Percentiles rank a stretch among this genome's conserved stretches.
phyloP scores from a whole-genome alignment of 1,140 invertebrate species.

The Hylaeus anthracinus region DNA sequence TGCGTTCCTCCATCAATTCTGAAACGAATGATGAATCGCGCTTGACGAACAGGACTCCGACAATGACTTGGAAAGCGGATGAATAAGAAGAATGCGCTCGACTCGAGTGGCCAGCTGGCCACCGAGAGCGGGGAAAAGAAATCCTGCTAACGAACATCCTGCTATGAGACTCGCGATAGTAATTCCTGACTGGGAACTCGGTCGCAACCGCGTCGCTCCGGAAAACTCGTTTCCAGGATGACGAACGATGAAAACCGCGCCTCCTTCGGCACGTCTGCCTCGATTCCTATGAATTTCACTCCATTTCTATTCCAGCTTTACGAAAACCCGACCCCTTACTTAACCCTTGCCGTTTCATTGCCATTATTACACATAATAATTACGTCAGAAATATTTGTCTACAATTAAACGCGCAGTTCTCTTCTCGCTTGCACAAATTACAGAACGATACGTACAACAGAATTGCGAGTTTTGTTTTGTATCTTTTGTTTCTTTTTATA shows the following conservation, averaged over 20 bases:
- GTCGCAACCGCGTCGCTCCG: slow-evolving; percentile 36
- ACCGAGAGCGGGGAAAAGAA: slow-evolving; percentile 45
- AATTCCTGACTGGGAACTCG: slow-evolving; percentile 44
- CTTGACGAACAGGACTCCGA: slow-evolving; percentile 32
- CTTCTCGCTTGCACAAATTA: too few relatives aligned
- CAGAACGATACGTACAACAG: too few relatives aligned
- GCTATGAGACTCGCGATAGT: slow-evolving; percentile 47
- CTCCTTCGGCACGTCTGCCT: slow-evolving; percentile 21
- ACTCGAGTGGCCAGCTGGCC: slow-evolving; percentile 53
- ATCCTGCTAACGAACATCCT: slow-evolving; percentile 66
- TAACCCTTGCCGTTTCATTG: too few relatives aligned
- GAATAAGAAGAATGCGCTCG: slow-evolving; percentile 56
- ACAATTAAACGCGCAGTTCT: too few relatives aligned
- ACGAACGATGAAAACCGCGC: slow-evolving; percentile 28
- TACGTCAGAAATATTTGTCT: too few relatives aligned
- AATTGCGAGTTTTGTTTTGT: too few relatives aligned
- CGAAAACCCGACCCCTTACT: slow-evolving; percentile 9
- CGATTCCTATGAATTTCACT: slow-evolving; percentile 35
- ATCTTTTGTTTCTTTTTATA: too few relatives aligned
- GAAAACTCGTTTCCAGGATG: slow-evolving; percentile 48
- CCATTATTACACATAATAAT: too few relatives aligned
- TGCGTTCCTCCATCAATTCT: slow-evolving; percentile 11
- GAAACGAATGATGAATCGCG: slow-evolving; percentile 47
- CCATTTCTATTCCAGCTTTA: slow-evolving; percentile 29
- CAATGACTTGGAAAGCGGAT: slow-evolving; percentile 43